These are phyloP conservation scores for Xenentodon cancila DNA, from an alignment of 2,797 vertebrate species.

Conservation along the genomic window DNA sequence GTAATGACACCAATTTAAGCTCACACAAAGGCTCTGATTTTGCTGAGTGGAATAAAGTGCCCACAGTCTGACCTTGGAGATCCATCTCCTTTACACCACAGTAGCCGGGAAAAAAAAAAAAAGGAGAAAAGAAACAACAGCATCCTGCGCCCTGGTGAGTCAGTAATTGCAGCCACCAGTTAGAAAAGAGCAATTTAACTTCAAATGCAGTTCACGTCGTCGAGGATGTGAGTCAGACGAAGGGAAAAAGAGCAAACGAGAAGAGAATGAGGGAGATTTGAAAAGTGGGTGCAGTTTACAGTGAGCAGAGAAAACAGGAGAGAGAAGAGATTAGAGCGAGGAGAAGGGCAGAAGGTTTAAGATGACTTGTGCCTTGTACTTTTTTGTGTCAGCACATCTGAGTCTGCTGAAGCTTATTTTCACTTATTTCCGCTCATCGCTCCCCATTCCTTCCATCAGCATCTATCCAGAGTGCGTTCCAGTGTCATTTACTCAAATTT, in stretches of 20 bases:
- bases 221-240: conserved; percentile 65
- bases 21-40: conserved; percentile 33
- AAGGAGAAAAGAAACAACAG: conserved; percentile 56
- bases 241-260: conserved; percentile 34
- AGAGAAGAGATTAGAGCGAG: conserved; percentile 60
- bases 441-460: conserved; percentile 49
- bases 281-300: conserved; percentile 50
- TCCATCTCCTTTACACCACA: conserved; percentile 40
- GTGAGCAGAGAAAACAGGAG: conserved; percentile 42
- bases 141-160: conserved; percentile 57
- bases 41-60: conserved; percentile 31
- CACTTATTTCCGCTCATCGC: conserved; percentile 42
- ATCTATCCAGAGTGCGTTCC: conserved; percentile 28
- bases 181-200: conserved; percentile 42
- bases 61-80: conserved; percentile 43
- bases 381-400: conserved; percentile 70
- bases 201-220: conserved; percentile 59
- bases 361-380: conserved; percentile 68
- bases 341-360: conserved; percentile 65
- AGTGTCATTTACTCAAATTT: conserved; percentile 39
- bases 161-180: conserved; percentile 66
- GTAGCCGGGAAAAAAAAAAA: not conserved
- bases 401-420: conserved; percentile 71
- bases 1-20: conserved; percentile 47
- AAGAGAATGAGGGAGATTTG: conserved; percentile 39